phyloP scores from a whole-genome alignment of 2,888 invertebrate species.

The Hypena proboscidalis region DNA sequence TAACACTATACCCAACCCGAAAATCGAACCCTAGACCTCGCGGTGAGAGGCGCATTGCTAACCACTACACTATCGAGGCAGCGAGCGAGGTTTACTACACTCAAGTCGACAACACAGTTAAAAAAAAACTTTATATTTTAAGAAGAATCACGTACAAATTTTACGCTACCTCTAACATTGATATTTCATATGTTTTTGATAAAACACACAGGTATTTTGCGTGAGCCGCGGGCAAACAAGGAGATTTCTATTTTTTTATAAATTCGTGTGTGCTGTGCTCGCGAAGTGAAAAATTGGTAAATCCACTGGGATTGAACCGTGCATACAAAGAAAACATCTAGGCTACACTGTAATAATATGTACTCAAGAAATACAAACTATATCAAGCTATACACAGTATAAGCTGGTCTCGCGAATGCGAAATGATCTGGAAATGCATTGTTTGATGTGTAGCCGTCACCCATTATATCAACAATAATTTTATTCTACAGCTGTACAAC shows the following conservation, averaged over 20 bases:
- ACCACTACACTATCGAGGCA: too few relatives aligned
- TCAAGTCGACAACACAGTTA: conserved; percentile 5
- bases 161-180: conserved; percentile 19
- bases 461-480: conserved; percentile 37
- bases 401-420: too few relatives aligned
- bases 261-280: conserved; percentile 39
- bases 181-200: conserved; percentile 11
- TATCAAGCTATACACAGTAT: too few relatives aligned
- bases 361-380: too few relatives aligned
- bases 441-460: too few relatives aligned
- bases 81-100: too few relatives aligned
- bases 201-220: conserved; percentile 15
- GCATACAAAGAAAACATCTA: conserved; percentile 38
- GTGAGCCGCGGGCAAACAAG: conserved; percentile 17
- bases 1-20: too few relatives aligned
- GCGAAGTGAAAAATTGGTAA: conserved; percentile 54
- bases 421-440: too few relatives aligned
- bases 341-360: conserved; percentile 29
- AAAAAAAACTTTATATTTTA: conserved; percentile 5
- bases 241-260: conserved; percentile 35
- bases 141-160: conserved; percentile 8
- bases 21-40: too few relatives aligned
- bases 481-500: conserved; percentile 4
- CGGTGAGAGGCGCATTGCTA: too few relatives aligned
- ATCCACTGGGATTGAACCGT: conserved; percentile 34